Evolutionary conservation across 2,113 vertebrate genomes (phyloP), one percentile per base, ranked within the genome.

Genomic region (Pseudopodoces humilis): DNA sequence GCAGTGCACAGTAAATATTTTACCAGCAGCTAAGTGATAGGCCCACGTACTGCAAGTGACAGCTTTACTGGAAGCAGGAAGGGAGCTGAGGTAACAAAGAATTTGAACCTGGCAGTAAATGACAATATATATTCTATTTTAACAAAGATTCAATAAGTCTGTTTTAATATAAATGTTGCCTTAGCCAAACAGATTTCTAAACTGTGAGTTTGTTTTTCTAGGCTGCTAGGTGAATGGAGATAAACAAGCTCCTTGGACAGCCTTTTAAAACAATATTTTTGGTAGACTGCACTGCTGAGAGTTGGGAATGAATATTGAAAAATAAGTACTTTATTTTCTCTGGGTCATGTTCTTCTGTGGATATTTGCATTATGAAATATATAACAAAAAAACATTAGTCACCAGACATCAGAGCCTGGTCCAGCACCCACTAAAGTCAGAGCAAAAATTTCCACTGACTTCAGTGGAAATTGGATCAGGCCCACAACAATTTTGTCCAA

Each of bases 201-300:
- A 91, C 30, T 77, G 39, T 27, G 82, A 79, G 55, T 59, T 83
- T 92, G 77, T 86, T 95, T 95, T 92, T 83, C 35, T 94, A 85
- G 75, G 67, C 87, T 94, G 50, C 44, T 88, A 86, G 68, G 85
- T 92, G 80, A 95, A 83, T 41, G 76, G 43, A 88, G 63, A 93
- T 81, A 95, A 96, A 96, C 68, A 90, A 74, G 14, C 37, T 93
- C 41, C 44, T 86, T 94, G 93, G 88, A 88, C 15, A 88, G 60
- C 50, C 63, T 59, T 82, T 95, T 37, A 83, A 91, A 88, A 22
- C 27, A 93, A 17, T 91, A 86, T 92, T 95, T 96, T 55, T 90
- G 60, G 92, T 81, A 94, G 70, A 60, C 22, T 75, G 28, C 16
- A 19, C 55, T 95, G 68, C 79, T 71, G 84, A 80, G 63, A 90